phyloP scores from a whole-genome alignment of 2,113 vertebrate species.

The Bettongia penicillata region DNA sequence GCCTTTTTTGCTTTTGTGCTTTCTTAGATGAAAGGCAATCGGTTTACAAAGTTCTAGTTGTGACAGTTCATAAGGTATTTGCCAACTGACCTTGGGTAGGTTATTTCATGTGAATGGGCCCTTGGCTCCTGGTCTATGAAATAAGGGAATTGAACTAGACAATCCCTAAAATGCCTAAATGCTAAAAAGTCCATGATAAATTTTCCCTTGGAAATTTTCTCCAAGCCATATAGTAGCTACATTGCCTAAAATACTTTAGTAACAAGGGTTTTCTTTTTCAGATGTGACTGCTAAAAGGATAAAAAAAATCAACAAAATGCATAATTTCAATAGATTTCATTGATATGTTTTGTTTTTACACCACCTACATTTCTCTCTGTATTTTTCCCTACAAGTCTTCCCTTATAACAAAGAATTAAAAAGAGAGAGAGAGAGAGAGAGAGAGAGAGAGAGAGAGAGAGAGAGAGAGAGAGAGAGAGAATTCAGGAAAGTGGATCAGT shows the following conservation, averaged over 20 bases:
- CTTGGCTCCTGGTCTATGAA: background rate
- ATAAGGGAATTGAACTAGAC: background rate
- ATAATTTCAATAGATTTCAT: background rate
- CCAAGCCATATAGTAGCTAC: background rate
- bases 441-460: too few species aligned
- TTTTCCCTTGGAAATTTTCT: rapidly evolving
- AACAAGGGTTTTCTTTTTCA: background rate
- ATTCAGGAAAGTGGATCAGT: background rate
- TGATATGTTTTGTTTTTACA: background rate
- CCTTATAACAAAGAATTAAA: background rate
- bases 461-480: background rate
- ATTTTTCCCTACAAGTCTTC: background rate
- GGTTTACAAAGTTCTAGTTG: background rate
- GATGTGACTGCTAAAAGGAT: background rate
- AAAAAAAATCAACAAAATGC: background rate
- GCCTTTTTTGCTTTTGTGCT: background rate
- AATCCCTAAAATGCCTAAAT: background rate
- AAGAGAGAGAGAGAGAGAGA: background rate
- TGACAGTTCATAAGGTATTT: background rate
- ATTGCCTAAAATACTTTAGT: background rate
- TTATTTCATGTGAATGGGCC: background rate
- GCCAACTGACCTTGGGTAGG: background rate
- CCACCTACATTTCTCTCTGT: background rate
- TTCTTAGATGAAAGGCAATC: background rate
- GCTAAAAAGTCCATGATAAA: background rate